phyloP scores from a whole-genome alignment of 2,113 vertebrate species.

The Chionodraco myersi region DNA sequence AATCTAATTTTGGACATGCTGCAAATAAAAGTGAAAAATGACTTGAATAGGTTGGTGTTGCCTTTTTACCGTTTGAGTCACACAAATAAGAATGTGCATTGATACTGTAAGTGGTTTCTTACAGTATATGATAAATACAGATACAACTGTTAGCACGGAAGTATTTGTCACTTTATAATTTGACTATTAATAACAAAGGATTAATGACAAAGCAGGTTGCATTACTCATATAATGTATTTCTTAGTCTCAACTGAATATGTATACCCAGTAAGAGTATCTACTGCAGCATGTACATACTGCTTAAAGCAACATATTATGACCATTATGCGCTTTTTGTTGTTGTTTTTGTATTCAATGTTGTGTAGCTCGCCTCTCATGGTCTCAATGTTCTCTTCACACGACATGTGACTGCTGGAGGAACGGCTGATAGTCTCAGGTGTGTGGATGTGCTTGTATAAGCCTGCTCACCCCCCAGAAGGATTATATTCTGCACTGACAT shows the following conservation, averaged over 20 bases:
- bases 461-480: not conserved
- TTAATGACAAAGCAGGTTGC: too few relatives aligned
- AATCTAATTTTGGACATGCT: constrained; percentile 1
- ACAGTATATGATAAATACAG: not conserved
- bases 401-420: not conserved
- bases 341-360: too few relatives aligned
- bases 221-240: too few relatives aligned
- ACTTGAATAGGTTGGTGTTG: constrained; percentile 7
- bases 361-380: not conserved
- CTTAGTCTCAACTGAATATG: too few relatives aligned
- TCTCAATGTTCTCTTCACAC: constrained; percentile 1
- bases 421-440: not conserved
- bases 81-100: too few relatives aligned
- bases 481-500: constrained; percentile 5
- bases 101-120: not conserved
- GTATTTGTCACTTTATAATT: not conserved
- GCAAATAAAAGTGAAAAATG: constrained; percentile 4
- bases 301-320: too few relatives aligned
- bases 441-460: not conserved
- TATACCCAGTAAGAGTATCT: too few relatives aligned
- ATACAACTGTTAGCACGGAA: not conserved
- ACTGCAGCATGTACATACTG: too few relatives aligned
- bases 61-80: not conserved
- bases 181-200: not conserved
- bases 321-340: too few relatives aligned